Evolutionary conservation across 2,888 invertebrate genomes (phyloP).

Genomic region (Congeria kusceri): DNA sequence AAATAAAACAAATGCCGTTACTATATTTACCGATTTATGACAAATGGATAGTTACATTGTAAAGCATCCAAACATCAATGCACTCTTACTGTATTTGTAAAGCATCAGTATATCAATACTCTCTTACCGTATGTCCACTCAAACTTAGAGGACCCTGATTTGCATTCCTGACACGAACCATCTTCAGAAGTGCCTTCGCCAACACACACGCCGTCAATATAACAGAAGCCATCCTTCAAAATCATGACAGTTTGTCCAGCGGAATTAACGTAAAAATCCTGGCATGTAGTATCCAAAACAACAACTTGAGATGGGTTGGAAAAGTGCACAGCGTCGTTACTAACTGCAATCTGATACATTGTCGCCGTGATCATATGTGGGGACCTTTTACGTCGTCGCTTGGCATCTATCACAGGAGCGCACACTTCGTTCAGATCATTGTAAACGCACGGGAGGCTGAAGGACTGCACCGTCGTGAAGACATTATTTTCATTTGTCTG

Average conservation of each 20-base stretch:
- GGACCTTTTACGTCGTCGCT: background rate
- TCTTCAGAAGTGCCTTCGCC: background rate
- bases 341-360: background rate
- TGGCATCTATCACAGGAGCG: background rate
- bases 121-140: conserved; percentile 4
- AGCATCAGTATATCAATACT: too few species aligned
- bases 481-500: background rate
- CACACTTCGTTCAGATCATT: conserved; percentile 2
- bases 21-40: too few species aligned
- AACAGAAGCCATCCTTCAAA: conserved; percentile 30
- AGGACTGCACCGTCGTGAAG: background rate
- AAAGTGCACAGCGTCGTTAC: background rate
- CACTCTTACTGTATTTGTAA: too few species aligned
- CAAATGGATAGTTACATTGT: too few species aligned
- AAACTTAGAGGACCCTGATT: background rate
- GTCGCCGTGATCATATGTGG: background rate
- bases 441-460: background rate
- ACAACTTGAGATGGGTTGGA: background rate
- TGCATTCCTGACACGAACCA: background rate
- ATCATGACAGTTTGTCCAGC: conserved; percentile 8
- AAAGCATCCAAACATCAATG: too few species aligned
- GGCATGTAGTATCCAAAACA: conserved; percentile 1
- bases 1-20: too few species aligned
- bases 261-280: background rate
- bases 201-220: conserved; percentile 25